Percentiles rank a stretch among this genome's conserved stretches.
Conservation (phyloP, 2,113 vertebrate species). For the Leucosticte australis region DNA sequence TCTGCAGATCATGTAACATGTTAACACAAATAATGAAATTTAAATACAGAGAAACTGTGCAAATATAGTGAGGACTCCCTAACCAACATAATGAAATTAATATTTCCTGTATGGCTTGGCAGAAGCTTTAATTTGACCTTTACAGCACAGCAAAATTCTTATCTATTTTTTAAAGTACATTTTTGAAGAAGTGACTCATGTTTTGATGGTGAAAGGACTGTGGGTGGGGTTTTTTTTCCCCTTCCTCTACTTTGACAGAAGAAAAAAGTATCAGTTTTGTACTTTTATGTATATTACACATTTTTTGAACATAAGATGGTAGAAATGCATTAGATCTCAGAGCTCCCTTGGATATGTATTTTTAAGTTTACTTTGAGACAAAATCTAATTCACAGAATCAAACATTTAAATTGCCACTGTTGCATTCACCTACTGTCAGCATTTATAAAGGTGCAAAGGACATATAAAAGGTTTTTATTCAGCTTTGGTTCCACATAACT, state of each 20-base stretch:
- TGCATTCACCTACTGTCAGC: not conserved
- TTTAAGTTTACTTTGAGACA: not conserved
- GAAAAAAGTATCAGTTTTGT: not conserved
- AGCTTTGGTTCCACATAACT: not conserved
- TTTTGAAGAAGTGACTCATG: not conserved
- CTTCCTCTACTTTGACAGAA: not conserved
- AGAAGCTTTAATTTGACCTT: not conserved
- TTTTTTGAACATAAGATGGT: not conserved
- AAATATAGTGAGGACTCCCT: not conserved
- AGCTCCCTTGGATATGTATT: not conserved
- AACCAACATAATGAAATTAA: not conserved
- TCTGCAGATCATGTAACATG: not conserved
- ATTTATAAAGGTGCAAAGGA: not conserved
- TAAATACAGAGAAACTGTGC: not conserved
- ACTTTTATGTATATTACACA: not conserved
- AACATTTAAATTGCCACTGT: not conserved
- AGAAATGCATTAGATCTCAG: not conserved
- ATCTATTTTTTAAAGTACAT: not conserved
- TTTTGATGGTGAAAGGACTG: not conserved
- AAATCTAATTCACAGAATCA: not conserved
- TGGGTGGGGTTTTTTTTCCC: accelerated
- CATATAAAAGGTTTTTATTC: not conserved
- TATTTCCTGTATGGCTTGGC: not conserved
- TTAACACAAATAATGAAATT: not conserved
- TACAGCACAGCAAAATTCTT: not conserved